These are phyloP conservation scores for Aphelocoma californica DNA, from an alignment of 2,797 vertebrate species.

Conservation along the genomic window DNA sequence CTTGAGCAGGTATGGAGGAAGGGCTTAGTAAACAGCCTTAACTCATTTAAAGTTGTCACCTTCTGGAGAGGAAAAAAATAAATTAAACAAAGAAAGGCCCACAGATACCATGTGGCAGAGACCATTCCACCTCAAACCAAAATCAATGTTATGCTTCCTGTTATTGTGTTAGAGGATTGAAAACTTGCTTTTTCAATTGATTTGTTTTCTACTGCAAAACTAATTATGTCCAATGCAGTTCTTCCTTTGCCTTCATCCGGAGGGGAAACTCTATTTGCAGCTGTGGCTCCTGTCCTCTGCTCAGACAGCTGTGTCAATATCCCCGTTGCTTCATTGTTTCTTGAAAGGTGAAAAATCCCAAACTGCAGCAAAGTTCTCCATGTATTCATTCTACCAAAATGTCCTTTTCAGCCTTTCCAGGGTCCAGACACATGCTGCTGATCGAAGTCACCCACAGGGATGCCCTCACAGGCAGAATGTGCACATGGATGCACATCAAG, in stretches of 20 bases:
- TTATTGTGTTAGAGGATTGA: conserved; percentile 66
- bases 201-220: conserved; percentile 72
- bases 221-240: conserved; percentile 64
- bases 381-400: neutral
- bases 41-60: neutral
- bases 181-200: conserved; percentile 72
- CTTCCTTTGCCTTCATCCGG: conserved; percentile 57
- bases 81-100: conserved; percentile 22
- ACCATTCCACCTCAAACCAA: conserved; percentile 66
- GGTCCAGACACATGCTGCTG: neutral
- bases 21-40: neutral
- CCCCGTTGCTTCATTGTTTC: neutral
- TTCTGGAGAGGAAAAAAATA: conserved; percentile 24
- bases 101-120: conserved; percentile 37
- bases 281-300: conserved; percentile 20
- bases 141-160: conserved; percentile 67
- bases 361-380: neutral
- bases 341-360: neutral
- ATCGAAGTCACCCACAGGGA: neutral
- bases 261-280: conserved; percentile 55
- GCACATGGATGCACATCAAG: neutral
- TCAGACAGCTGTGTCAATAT: conserved; percentile 35
- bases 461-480: neutral
- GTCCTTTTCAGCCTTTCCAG: neutral
- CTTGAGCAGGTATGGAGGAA: neutral